A percentile compares a stretch with the other conserved stretches of the same genome.
phyloP scores from a whole-genome alignment of 2,888 invertebrate genomes.

The Netelia virgata region DNA sequence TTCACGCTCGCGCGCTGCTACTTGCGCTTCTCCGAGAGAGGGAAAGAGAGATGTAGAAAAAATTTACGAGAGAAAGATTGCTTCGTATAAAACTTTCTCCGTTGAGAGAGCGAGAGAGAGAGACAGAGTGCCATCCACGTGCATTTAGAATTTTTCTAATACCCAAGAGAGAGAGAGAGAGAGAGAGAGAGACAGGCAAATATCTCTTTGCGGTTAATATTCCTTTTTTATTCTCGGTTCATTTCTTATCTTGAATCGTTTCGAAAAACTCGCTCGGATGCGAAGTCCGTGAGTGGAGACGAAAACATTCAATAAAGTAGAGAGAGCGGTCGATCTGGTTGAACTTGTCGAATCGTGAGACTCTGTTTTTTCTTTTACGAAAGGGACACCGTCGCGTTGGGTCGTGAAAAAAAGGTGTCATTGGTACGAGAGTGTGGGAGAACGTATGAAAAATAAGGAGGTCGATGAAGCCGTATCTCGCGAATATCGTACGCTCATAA shows the following conservation, averaged over 20 bases:
- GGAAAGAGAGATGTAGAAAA: constrained; percentile 4
- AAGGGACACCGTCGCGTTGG: constrained; percentile 33
- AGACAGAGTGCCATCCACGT: neutral
- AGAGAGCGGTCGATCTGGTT: constrained; percentile 55
- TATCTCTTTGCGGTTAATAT: constrained; percentile 23
- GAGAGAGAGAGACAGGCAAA: neutral
- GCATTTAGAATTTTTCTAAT: constrained; percentile 48
- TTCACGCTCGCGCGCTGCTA: constrained; percentile 1
- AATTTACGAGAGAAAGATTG: constrained; percentile 47
- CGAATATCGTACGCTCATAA: constrained; percentile 53
- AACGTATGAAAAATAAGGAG: constrained; percentile 50
- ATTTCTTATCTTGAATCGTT: constrained; percentile 17
- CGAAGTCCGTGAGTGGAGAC: constrained; percentile 22
- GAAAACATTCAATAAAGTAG: constrained; percentile 46
- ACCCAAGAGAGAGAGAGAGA: neutral
- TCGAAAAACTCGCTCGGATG: constrained; percentile 40
- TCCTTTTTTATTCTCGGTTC: constrained; percentile 30
- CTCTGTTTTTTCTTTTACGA: constrained; percentile 30
- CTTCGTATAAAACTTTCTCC: constrained; percentile 64
- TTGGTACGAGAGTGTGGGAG: constrained; percentile 11
- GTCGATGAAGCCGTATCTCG: constrained; percentile 65
- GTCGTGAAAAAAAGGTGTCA: constrained; percentile 31
- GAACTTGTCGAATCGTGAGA: constrained; percentile 54
- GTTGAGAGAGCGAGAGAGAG: constrained; percentile 34
- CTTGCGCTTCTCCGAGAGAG: constrained; percentile 32